phyloP scores from a whole-genome alignment of 2,888 invertebrate species.

The Lochmaea crataegi region DNA sequence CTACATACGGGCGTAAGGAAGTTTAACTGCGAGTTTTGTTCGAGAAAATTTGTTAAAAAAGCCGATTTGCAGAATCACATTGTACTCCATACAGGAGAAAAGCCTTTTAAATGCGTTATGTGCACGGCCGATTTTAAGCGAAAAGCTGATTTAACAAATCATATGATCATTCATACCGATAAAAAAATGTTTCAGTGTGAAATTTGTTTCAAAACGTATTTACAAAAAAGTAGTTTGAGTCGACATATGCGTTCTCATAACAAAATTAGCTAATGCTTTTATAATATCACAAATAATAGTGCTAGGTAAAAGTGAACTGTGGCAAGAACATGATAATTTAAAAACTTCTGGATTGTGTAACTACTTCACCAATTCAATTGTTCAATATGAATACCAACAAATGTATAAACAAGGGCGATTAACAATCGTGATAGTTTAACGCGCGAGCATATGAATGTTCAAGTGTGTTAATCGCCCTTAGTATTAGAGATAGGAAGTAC shows the following conservation, averaged over 20 bases:
- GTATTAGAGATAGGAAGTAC: no score
- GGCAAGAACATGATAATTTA: no score
- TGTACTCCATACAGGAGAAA: neutral
- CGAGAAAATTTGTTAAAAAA: neutral
- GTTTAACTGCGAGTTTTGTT: neutral
- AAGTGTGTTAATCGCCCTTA: no score
- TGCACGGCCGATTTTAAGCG: neutral
- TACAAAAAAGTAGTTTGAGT: neutral
- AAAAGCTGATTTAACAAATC: neutral
- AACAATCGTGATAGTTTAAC: no score
- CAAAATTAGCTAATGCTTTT: no score
- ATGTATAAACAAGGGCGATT: no score
- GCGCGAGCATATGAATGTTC: no score
- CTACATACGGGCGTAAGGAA: neutral
- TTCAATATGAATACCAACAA: no score
- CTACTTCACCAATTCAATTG: no score
- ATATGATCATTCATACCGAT: neutral
- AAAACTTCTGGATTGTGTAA: no score
- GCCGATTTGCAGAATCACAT: constrained; percentile 1
- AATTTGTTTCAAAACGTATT: neutral
- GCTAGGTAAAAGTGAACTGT: neutral
- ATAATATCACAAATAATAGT: no score
- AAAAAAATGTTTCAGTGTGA: neutral
- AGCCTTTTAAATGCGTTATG: constrained; percentile 1
- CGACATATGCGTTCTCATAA: neutral